Base-by-base conservation (phyloP, 23 tunicate species). In the Trididemnum miniatum region DNA sequence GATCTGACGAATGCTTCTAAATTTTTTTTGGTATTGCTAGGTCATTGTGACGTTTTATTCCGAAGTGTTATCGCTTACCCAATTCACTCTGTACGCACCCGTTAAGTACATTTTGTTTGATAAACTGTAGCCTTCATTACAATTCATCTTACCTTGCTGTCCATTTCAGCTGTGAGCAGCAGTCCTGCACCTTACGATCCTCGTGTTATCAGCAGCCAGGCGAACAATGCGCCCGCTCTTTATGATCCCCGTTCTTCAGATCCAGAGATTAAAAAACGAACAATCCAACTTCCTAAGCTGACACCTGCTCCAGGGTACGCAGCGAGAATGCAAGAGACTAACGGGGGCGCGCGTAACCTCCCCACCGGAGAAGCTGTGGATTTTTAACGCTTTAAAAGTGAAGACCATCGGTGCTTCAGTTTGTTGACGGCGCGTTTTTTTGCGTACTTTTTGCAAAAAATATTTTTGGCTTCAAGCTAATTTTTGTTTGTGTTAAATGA, bases 121-220 rank as follows among this genome's bases (percentile, higher is more conserved):
- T n/a, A n/a, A n/a, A n/a, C n/a, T n/a, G n/a, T n/a, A n/a, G n/a
- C n/a, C 57, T 49, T 49, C 18, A 9, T 49, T 49, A 49, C 57
- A 49, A 62, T 15, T 20, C 27, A 18, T 15, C 69, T 62, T n/a
- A n/a, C n/a, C n/a, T n/a, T n/a, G n/a, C n/a, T 23, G 39, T 54
- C 71, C 25, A 33, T 72, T 83, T 1, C 83, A 77, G 83, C 80
- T 24, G 20, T 32, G 35, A 51, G 72, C 25, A 64, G 30, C 22
- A 50, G 33, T 9, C 66, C 89, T n/a, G 87, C 90, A 15, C 90
- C 97, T 26, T 85, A 85, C 44, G 90, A 86, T 51, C 97, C 97
- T 1, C 83, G 90, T 5, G 84, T 75, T 23, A 79, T 84, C n/a
- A 52, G 72, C 85, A 59, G 64, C 28, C 65, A 67, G 29, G 35